phyloP scores from a whole-genome alignment of 2,797 vertebrate genomes.

The Aldrovandia affinis region DNA sequence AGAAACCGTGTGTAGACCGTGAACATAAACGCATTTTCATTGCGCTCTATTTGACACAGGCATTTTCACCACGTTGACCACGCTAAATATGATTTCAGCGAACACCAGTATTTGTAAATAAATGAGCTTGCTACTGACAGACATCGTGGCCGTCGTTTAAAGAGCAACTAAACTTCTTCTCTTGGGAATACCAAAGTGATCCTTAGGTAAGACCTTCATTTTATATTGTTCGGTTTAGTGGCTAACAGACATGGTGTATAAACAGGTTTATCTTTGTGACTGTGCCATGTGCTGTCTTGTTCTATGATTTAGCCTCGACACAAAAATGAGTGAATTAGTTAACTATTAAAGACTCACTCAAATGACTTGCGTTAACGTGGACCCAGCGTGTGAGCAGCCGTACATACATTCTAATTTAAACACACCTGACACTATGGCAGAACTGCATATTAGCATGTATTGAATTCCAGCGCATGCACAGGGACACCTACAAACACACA shows the following conservation, averaged over 20 bases:
- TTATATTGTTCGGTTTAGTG: conserved; percentile 43
- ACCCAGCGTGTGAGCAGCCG: background rate
- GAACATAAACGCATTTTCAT: conserved; percentile 17
- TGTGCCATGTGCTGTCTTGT: background rate
- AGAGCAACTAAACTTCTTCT: conserved; percentile 29
- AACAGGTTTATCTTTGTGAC: background rate
- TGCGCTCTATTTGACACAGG: conserved; percentile 7
- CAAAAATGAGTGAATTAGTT: background rate
- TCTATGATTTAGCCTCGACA: background rate
- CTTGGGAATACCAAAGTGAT: conserved; percentile 52
- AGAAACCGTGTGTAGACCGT: conserved; percentile 1
- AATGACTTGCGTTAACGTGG: conserved; percentile 10
- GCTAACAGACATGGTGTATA: conserved; percentile 40
- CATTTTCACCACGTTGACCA: background rate
- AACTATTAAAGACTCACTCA: background rate
- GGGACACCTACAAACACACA: background rate
- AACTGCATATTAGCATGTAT: conserved; percentile 8
- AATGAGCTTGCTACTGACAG: conserved; percentile 15
- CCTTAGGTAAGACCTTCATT: conserved; percentile 61
- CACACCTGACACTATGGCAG: conserved; percentile 20
- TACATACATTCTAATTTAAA: conserved; percentile 4
- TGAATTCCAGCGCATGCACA: background rate
- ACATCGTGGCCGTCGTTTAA: conserved; percentile 8
- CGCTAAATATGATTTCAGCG: conserved; percentile 15
- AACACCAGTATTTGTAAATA: conserved; percentile 7